Percentiles rank a stretch among this genome's conserved stretches.
Evolutionary conservation across 2,113 vertebrate genomes (phyloP).

Genomic region (Hiodon alosoides): DNA sequence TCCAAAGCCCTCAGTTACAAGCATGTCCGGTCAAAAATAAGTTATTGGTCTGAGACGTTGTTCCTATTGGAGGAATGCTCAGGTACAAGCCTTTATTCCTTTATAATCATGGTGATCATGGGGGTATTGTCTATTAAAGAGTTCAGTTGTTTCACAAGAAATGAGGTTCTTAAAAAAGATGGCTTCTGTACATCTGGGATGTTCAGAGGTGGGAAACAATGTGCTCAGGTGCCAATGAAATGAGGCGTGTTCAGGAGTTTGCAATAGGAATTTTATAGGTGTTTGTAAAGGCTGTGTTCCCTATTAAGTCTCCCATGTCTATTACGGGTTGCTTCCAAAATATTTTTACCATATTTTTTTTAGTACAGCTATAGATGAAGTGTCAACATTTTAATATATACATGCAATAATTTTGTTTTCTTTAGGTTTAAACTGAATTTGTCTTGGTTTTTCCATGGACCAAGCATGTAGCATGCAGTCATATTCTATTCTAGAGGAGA

Average conservation of each 20-base stretch:
- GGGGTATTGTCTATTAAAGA: no score
- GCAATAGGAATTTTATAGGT: neutral
- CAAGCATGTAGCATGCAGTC: constrained; percentile 1
- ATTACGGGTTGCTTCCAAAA: no score
- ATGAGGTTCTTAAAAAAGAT: neutral
- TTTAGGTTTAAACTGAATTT: neutral
- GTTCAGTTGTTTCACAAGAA: no score
- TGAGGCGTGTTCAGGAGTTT: neutral
- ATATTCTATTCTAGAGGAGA: neutral
- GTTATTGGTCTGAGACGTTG: no score
- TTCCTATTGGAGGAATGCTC: no score
- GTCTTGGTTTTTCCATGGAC: constrained; percentile 13
- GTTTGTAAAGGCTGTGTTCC: neutral
- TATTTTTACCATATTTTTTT: neutral
- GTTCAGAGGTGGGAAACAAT: neutral
- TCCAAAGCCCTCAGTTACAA: no score
- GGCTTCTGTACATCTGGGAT: constrained; percentile 8
- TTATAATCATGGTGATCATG: no score
- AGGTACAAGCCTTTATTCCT: no score
- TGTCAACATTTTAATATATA: neutral
- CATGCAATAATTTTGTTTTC: constrained; percentile 6
- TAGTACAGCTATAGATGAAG: neutral
- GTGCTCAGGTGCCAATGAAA: neutral
- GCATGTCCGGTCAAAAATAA: no score
- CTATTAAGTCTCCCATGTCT: neutral